Base-by-base conservation (phyloP, 2,113 vertebrate species). In the Nycticebus coucang region DNA sequence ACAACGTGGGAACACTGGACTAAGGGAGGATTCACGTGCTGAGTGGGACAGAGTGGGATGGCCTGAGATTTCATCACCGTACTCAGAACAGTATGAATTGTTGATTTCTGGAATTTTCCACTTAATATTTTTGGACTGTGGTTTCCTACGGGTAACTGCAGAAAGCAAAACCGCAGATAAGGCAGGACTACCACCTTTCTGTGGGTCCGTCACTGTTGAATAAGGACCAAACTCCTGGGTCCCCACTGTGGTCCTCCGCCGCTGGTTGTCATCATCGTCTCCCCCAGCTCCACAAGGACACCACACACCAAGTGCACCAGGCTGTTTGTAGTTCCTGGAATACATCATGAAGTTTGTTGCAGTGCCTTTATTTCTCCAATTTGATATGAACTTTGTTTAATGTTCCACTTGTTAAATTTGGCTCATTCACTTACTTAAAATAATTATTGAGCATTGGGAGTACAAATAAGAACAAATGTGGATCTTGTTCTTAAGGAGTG, bases 241-340 rank as follows among this genome's bases (percentile, higher is more conserved):
- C 19, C 26, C 8, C 26, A 2, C 18, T 53, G 12, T 2, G 1
- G n/a, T 22, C 78, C 21, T 75, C 86, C 45, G 0, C 22, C 33
- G 24, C 7, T 24, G 59, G 78, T 69, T 1, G 2, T 17, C 0
- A 1, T 21, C 7, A 9, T 53, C 12, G n/a, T 57, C 57, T n/a
- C 12, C 60, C 30, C n/a, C 53, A 69, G 62, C 55, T 79, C 13
- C 50, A 53, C 28, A 7, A 19, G 55, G 79, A 62, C 22, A 5
- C 55, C 24, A 37, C 0, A 0, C 21, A 57, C 66, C 3, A 66
- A 75, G 24, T 4, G 1, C 26, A 28, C 26, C 24, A 57, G 86
- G 18, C 35, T 35, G 4, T 57, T 57, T 33, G 45, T 5, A 41
- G 81, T 85, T 33, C 17, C 41, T 18, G 18, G 81, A 66, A 19